Evolutionary conservation across 2,888 invertebrate species (phyloP).

Genomic region (Lasioglossum lativentre): DNA sequence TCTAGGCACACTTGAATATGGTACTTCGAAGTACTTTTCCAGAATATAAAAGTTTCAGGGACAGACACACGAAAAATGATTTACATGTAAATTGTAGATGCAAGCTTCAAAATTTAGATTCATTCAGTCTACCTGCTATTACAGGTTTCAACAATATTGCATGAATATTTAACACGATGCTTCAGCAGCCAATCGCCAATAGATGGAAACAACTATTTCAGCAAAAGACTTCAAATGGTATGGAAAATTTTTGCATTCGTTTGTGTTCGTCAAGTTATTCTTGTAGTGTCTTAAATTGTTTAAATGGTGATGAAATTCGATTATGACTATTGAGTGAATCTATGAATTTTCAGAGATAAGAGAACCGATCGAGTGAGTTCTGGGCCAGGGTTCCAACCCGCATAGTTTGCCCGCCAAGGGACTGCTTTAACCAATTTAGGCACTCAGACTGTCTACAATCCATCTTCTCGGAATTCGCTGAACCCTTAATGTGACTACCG

Average conservation of each 20-base stretch:
- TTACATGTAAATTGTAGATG: neutral
- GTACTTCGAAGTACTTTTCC: neutral
- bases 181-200: neutral
- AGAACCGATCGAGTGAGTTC: neutral
- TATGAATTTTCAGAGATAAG: neutral
- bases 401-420: neutral
- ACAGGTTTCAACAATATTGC: neutral
- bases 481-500: neutral
- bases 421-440: conserved; percentile 3
- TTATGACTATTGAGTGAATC: neutral
- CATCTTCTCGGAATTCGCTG: neutral
- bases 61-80: neutral
- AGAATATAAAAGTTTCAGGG: neutral
- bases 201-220: neutral
- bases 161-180: neutral
- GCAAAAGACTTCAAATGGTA: neutral
- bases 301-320: neutral
- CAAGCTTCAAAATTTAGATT: neutral
- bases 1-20: neutral
- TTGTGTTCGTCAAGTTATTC: neutral
- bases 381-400: neutral
- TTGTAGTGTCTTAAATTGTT: neutral
- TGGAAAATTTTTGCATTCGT: neutral
- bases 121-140: neutral
- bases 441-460: conserved; percentile 12